Base-by-base conservation (phyloP, 64 coral and sea anemone species). In the Platygyra sinensis region DNA sequence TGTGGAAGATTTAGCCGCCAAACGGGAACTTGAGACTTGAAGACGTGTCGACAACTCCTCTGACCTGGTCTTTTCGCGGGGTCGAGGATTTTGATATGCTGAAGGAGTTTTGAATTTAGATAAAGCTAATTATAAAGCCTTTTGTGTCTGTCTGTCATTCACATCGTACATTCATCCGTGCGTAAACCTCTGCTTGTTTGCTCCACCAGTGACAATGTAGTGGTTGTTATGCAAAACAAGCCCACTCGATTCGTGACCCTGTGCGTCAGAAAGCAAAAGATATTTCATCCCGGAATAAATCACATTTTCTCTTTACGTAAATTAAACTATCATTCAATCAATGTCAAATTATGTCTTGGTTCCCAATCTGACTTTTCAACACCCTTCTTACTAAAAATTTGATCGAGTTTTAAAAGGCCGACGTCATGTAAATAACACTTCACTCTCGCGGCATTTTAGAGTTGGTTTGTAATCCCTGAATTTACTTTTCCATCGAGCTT, bases 61-160 rank as follows among this genome's bases (percentile, higher is more conserved):
- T 67, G 32, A 83, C 80, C 60, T 38, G 20, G 38, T 69, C 16
- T 39, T 83, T 83, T 83, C 80, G 80, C 80, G 61, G 80, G 80
- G 80, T 83, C 80, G 80, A 83, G 60, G 36, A 67, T 60, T 67
- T 83, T 28, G 12, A 18, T 65, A 3, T 62, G 18, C 6, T 24
- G 24, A 65, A 65, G 18, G 14, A 65, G 62, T 75, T 75, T 20
- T 67, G 62, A 83, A 83, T 83, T 67, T 83, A 83, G 65, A 83
- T 83, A 33, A 67, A 46, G 62, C 60, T 67, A n/a, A 83, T 82
- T 61, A 83, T 46, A 65, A 33, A 64, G 32, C 2, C 36, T 18
- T 65, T 83, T 83, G 80, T 83, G 18, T 62, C 59, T 28, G 55
- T 22, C 79, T 33, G n/a, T 80, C 57, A 62, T 82, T 29, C 31